Conservation (phyloP, 92 coral and sea anemone genomes). For the Zoanthus gigantus region DNA sequence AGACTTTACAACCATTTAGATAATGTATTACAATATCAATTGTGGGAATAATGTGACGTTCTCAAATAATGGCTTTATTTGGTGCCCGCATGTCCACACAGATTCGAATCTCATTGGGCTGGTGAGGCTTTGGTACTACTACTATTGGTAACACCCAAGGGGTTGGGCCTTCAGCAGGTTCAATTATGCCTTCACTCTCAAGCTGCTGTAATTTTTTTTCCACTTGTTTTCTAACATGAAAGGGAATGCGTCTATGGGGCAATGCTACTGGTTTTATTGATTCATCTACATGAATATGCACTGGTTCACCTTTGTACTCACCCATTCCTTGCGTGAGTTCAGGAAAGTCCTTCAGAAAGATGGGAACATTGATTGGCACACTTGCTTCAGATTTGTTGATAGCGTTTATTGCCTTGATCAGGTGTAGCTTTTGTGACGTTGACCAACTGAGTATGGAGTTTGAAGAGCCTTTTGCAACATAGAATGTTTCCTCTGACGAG, state of each 20-base stretch:
- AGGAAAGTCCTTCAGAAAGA: conserved; percentile 58
- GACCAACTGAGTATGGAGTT: conserved; percentile 62
- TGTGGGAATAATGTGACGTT: conserved; percentile 70
- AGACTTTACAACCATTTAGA: conserved; percentile 66
- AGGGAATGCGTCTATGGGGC: conserved; percentile 65
- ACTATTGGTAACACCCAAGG: conserved; percentile 78
- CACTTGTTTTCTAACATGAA: conserved; percentile 64
- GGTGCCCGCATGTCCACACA: conserved; percentile 76
- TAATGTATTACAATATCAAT: conserved; percentile 65
- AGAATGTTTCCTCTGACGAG: conserved; percentile 62
- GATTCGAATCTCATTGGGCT: conserved; percentile 70
- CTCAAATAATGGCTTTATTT: conserved; percentile 70
- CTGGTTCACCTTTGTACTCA: conserved; percentile 67
- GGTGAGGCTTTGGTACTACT: conserved; percentile 66
- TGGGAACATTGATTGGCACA: conserved; percentile 57
- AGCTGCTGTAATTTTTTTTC: conserved; percentile 54
- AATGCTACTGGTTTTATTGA: conserved; percentile 64
- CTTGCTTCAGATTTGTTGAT: conserved; percentile 36
- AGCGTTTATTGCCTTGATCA: conserved; percentile 62
- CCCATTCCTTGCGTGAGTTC: conserved; percentile 60
- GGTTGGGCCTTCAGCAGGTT: conserved; percentile 70
- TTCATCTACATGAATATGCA: conserved; percentile 62
- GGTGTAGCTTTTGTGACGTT: conserved; percentile 52
- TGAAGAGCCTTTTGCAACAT: conserved; percentile 68
- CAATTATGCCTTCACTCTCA: conserved; percentile 58